A percentile compares a stretch with the other conserved stretches of the same genome.
Conservation (phyloP, 2,888 invertebrate species). For the Amiota minor region DNA sequence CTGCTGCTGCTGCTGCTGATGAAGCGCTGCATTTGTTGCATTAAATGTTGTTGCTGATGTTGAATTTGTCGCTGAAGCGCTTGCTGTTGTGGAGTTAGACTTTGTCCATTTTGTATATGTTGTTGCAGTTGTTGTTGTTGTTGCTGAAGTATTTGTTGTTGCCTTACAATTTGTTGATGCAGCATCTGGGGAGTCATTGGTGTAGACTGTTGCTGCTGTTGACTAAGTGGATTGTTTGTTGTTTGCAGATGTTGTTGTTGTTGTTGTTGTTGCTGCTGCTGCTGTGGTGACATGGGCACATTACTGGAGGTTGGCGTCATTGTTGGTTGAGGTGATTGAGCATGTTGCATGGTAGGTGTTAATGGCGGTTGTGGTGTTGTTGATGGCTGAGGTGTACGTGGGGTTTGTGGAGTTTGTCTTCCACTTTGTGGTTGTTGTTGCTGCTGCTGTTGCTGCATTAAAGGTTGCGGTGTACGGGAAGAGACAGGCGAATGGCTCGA, state of each 20-base stretch:
- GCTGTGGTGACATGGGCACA: slow-evolving; percentile 53
- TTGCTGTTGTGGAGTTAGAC: slow-evolving; percentile 67
- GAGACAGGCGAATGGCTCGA: slow-evolving; percentile 63
- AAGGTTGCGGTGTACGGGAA: slow-evolving; percentile 56
- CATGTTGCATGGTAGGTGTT: slow-evolving; percentile 23
- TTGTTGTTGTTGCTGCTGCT: slow-evolving; percentile 56
- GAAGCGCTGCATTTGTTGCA: slow-evolving; percentile 67
- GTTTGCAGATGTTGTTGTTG: slow-evolving; percentile 53
- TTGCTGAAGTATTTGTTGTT: slow-evolving; percentile 60
- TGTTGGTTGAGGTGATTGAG: slow-evolving; percentile 64
- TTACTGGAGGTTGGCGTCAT: slow-evolving; percentile 47
- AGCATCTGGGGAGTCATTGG: slow-evolving; percentile 65
- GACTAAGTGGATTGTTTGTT: slow-evolving; percentile 28
- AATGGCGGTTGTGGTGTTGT: slow-evolving; percentile 65
- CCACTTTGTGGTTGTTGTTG: slow-evolving; percentile 47
- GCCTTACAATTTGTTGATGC: slow-evolving; percentile 59
- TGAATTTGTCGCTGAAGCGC: slow-evolving; percentile 76
- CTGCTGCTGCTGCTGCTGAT: slow-evolving; percentile 72
- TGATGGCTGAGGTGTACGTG: slow-evolving; percentile 65
- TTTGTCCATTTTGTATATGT: slow-evolving; percentile 68
- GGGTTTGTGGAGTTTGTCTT: slow-evolving; percentile 61
- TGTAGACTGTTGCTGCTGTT: slow-evolving; percentile 54
- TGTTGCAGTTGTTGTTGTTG: slow-evolving; percentile 67
- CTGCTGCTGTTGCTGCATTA: slow-evolving; percentile 41
- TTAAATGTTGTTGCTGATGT: slow-evolving; percentile 75